Evolutionary conservation across 2,113 vertebrate species (phyloP).

Genomic region (Centropus unirufus): DNA sequence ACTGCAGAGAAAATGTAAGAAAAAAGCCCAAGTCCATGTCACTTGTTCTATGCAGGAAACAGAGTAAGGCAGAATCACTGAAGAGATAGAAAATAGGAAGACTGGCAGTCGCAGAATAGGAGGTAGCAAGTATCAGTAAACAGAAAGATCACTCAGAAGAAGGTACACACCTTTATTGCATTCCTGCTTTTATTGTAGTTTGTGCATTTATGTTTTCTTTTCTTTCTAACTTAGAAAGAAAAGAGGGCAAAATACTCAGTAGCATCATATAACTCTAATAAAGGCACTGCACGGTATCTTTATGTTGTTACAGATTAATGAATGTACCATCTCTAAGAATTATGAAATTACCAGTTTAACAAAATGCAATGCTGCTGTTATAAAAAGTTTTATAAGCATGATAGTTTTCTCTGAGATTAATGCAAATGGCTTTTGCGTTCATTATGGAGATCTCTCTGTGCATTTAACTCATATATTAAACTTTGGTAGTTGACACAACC

Average conservation of each 20-base stretch:
- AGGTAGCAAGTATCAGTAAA: background rate
- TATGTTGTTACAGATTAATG: conserved; percentile 45
- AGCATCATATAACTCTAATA: conserved; percentile 41
- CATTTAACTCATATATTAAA: conserved; percentile 63
- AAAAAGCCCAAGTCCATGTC: background rate
- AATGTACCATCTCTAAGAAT: conserved; percentile 62
- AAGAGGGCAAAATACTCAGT: conserved; percentile 35
- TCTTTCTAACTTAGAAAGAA: conserved; percentile 44
- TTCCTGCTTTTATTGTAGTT: background rate
- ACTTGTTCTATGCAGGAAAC: background rate
- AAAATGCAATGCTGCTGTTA: conserved; percentile 49
- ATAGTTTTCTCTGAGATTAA: conserved; percentile 65
- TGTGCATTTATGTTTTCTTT: conserved; percentile 55
- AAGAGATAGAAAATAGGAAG: background rate
- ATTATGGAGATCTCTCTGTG: conserved; percentile 46
- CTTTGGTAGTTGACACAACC: conserved; percentile 39
- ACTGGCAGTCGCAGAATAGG: background rate
- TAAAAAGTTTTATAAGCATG: conserved; percentile 65
- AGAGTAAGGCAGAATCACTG: background rate
- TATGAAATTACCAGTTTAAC: conserved; percentile 63
- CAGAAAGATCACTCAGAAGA: background rate
- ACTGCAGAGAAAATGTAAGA: background rate
- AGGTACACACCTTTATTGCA: background rate
- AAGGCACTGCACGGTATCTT: conserved; percentile 38
- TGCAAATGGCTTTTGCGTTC: conserved; percentile 63